Evolutionary conservation across 1,140 invertebrate species (phyloP).

Genomic region (Sipha flava): DNA sequence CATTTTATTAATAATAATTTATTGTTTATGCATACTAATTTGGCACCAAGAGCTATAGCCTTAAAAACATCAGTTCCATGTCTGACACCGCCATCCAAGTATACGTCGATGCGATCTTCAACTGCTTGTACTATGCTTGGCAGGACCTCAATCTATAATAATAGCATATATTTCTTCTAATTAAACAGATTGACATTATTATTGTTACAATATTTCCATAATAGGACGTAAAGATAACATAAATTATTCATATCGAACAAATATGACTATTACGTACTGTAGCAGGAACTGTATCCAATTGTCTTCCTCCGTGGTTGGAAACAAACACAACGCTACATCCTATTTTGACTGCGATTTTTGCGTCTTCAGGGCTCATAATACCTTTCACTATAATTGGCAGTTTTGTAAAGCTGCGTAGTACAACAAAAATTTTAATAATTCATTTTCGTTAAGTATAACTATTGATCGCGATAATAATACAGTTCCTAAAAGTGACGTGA

Average conservation of each 20-base stretch:
- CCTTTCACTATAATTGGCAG: constrained; percentile 86
- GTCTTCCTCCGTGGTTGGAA: constrained; percentile 85
- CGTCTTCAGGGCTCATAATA: constrained; percentile 79
- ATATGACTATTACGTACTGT: constrained; percentile 53
- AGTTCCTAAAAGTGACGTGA: no score
- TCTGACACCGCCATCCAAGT: constrained; percentile 78
- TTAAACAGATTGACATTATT: no score
- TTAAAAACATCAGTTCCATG: constrained; percentile 85
- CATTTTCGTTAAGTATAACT: neutral
- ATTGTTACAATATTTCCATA: neutral
- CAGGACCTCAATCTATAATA: constrained; percentile 75
- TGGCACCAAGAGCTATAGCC: constrained; percentile 81
- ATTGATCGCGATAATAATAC: no score
- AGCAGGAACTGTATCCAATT: constrained; percentile 75
- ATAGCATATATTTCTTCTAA: no score
- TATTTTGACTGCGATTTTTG: constrained; percentile 59
- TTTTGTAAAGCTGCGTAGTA: constrained; percentile 56
- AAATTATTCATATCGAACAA: neutral
- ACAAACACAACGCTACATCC: constrained; percentile 76
- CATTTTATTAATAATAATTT: neutral
- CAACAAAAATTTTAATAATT: neutral
- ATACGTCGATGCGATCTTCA: constrained; percentile 63
- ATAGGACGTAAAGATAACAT: neutral
- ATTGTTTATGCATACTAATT: constrained; percentile 54
- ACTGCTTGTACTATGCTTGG: constrained; percentile 61